Evolutionary conservation across 1,140 invertebrate species (phyloP).

Genomic region (Polyergus mexicanus): DNA sequence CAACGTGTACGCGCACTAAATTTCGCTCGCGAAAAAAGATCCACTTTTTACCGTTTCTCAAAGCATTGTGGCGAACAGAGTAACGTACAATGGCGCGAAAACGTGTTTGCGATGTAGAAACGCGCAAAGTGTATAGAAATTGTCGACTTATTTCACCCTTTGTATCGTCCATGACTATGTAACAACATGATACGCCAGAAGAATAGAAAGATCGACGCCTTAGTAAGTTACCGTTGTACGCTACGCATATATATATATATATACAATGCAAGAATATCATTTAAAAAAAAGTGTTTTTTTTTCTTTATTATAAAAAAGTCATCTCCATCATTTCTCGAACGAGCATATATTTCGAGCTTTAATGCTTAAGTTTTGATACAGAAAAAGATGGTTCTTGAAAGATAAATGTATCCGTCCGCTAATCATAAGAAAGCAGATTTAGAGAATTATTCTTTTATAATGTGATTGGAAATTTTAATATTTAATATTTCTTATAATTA

Average conservation of each 20-base stretch:
- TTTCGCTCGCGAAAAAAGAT: constrained; percentile 51
- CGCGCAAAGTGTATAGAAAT: constrained; percentile 58
- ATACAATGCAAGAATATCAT: no score
- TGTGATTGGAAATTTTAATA: neutral
- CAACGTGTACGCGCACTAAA: constrained; percentile 35
- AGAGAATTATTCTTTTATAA: no score
- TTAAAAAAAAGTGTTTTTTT: no score
- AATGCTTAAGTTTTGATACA: no score
- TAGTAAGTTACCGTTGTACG: constrained; percentile 31
- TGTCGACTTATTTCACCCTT: constrained; percentile 70
- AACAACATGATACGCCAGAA: constrained; percentile 49
- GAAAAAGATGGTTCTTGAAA: no score
- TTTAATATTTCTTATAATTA: constrained; percentile 75
- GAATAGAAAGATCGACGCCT: constrained; percentile 40
- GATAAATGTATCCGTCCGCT: no score
- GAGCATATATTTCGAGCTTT: no score
- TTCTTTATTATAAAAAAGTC: no score
- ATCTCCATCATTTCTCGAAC: no score
- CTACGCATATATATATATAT: neutral
- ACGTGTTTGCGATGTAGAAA: constrained; percentile 66
- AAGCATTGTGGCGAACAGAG: constrained; percentile 66
- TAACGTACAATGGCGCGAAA: constrained; percentile 64
- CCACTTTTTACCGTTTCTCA: constrained; percentile 58
- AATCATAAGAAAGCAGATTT: no score
- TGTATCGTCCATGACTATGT: constrained; percentile 66